Evolutionary conservation across 1,140 invertebrate species (phyloP).

Genomic region (Holcopasites calliopsidis): DNA sequence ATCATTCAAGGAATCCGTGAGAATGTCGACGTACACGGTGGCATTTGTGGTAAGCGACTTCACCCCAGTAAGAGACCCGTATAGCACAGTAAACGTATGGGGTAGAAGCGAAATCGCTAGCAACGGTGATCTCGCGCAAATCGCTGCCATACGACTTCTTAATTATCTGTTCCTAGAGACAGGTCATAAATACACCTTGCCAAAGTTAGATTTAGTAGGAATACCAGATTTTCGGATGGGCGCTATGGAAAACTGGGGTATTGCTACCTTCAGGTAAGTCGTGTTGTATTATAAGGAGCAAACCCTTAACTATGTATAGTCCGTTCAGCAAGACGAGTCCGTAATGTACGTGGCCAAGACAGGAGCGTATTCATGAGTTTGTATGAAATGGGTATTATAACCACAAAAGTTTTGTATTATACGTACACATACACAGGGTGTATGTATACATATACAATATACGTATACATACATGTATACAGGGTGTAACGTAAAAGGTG

Average conservation of each 20-base stretch:
- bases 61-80: not conserved
- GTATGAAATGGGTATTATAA: no score
- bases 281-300: not conserved
- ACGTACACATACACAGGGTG: no score
- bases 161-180: not conserved
- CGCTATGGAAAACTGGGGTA: constrained; percentile 81
- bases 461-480: no score
- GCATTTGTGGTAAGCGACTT: constrained; percentile 83
- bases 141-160: constrained; percentile 74
- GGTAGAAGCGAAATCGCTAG: constrained; percentile 81
- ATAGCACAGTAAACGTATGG: constrained; percentile 76
- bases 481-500: no score
- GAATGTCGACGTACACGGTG: constrained; percentile 93
- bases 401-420: no score
- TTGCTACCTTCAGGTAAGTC: constrained; percentile 81
- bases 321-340: no score
- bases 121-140: constrained; percentile 79
- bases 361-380: no score
- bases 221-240: constrained; percentile 82
- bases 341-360: no score
- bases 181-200: constrained; percentile 67
- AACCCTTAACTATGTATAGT: no score
- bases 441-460: no score
- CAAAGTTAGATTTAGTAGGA: constrained; percentile 86
- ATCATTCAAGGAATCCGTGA: constrained; percentile 83